Conservation (phyloP, 1,140 invertebrate species). For the Calliphora vicina region DNA sequence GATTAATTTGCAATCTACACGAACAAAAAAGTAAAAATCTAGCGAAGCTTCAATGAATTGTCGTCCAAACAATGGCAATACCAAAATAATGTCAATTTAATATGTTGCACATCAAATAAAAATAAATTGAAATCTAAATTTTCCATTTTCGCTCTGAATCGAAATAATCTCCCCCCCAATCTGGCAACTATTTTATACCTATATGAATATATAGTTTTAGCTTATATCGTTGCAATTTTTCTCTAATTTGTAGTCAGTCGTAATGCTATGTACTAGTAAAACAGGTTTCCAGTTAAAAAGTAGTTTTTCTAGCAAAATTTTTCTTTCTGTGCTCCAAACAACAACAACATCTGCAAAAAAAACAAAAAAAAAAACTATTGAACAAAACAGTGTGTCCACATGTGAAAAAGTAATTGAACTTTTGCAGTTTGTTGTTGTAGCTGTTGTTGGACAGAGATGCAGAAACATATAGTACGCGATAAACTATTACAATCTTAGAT, state of each 20-base stretch:
- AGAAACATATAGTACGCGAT: not conserved
- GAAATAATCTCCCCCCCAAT: not conserved
- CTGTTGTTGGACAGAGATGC: not conserved
- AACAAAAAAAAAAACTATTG: not conserved
- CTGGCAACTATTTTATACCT: not conserved
- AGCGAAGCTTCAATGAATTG: no score
- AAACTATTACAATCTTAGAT: not conserved
- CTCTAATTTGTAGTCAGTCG: not conserved
- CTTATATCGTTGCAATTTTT: not conserved
- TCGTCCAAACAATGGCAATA: no score
- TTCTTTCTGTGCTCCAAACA: not conserved
- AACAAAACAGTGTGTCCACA: not conserved
- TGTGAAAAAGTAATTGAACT: not conserved
- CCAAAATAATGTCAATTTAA: no score
- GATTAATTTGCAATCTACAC: no score
- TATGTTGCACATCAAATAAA: no score
- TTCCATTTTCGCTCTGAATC: no score
- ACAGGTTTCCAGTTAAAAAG: not conserved
- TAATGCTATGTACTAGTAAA: not conserved
- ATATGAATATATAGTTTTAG: not conserved
- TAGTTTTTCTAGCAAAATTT: slow-evolving; percentile 11
- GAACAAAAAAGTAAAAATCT: no score
- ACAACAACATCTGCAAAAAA: not conserved
- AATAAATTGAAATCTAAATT: no score
- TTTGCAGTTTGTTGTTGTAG: not conserved